Percentiles rank a stretch among this genome's conserved stretches.
Evolutionary conservation across 2,113 vertebrate species (phyloP).

Genomic region (Suncus etruscus): DNA sequence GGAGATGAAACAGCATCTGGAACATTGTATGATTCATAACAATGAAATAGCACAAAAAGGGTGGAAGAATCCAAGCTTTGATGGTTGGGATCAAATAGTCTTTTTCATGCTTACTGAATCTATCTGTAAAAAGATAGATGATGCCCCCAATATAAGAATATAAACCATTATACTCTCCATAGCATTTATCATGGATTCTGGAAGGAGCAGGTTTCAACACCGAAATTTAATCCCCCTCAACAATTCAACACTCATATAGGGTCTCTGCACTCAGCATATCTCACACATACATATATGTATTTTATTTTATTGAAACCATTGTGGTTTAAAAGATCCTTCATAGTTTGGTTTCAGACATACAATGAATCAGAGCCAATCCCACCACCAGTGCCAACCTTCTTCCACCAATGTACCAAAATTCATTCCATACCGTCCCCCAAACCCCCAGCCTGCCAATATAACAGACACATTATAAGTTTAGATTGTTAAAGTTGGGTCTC

Average conservation of each 20-base stretch:
- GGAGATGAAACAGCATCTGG: neutral
- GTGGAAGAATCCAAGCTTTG: neutral
- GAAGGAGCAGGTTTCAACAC: neutral
- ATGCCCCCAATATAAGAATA: neutral
- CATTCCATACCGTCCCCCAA: too few relatives aligned
- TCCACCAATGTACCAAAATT: too few relatives aligned
- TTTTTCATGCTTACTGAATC: neutral
- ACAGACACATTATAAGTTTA: too few relatives aligned
- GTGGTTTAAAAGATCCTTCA: too few relatives aligned
- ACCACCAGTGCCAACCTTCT: too few relatives aligned
- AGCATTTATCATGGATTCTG: neutral
- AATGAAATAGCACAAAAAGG: neutral
- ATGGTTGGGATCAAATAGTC: neutral
- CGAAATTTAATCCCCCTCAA: too few relatives aligned
- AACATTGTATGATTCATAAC: too few relatives aligned
- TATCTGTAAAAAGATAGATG: neutral
- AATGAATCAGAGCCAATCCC: too few relatives aligned
- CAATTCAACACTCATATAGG: neutral
- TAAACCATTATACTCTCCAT: neutral
- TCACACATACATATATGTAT: neutral
- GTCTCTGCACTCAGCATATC: neutral
- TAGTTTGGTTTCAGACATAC: too few relatives aligned
- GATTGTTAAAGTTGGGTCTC: too few relatives aligned
- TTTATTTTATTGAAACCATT: too few relatives aligned
- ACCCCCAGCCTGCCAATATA: too few relatives aligned